Base-by-base conservation (phyloP, 2,113 vertebrate species). In the Rhodinocichla rosea region DNA sequence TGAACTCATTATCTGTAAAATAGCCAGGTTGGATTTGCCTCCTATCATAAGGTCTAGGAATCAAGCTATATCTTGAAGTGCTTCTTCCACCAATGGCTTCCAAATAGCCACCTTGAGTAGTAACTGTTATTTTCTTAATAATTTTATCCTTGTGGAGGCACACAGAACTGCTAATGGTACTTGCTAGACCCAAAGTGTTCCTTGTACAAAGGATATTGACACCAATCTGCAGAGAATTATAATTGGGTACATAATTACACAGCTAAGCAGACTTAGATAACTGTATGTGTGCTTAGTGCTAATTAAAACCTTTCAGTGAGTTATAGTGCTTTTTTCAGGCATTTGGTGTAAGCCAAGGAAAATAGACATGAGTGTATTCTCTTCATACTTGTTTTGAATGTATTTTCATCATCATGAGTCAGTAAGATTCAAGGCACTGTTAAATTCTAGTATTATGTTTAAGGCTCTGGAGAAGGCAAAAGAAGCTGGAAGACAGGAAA, bases 391-490 rank as follows among this genome's bases (percentile, higher is more conserved):
- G 27, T 47, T 91, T 87, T 83, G 22, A 76, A 45, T 83, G 10
- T 44, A 4, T 71, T 86, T 79, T 57, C 56, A 33, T 64, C 2
- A 6, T 63, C n/a, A 50, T 74, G 47, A 8, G 15, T 68, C 39
- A 33, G 27, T 87, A 86, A 70, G 40, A 52, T 59, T 92, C 55
- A 74, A 87, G 53, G 11, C 15, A 39, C 47, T 89, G 30, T 65
- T 94, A 73, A 95, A 95, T 49, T 83, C 4, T 86, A 16, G 32
- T 69, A 13, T 94, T 91, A 97, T 57, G 45, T 94, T 95, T 78
- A 98, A 98, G 99, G 98, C 99, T 89, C 98, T 99, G 92, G 99
- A 99, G 95, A 99, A 99, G 86, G 99, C 99, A 81, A 99, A 99
- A 98, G 99, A 99, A 89, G 99, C 99, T 23, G 99, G 99, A 62